Evolutionary conservation across 2,888 invertebrate genomes (phyloP).

Genomic region (Kuschelorhynchus macadamiae): DNA sequence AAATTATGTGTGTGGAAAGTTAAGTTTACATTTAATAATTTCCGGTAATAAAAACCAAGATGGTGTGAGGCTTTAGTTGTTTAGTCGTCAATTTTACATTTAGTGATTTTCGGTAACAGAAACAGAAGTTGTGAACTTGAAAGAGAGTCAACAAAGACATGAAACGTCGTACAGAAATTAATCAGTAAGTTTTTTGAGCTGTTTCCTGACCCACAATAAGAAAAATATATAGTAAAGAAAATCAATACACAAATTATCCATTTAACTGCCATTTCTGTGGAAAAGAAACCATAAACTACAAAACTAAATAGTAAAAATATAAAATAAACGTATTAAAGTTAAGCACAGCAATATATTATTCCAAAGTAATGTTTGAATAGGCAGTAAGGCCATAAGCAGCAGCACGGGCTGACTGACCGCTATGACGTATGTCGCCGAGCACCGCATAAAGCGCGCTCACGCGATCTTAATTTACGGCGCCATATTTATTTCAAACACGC

Average conservation of each 20-base stretch:
- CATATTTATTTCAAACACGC: slow-evolving; percentile 69
- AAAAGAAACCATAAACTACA: slow-evolving; percentile 12
- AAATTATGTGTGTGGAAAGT: too few species aligned
- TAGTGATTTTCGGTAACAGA: too few species aligned
- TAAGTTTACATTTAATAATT: too few species aligned
- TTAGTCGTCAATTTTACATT: too few species aligned
- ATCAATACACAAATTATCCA: neutral
- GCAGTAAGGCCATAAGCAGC: slow-evolving; percentile 38
- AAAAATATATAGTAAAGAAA: too few species aligned
- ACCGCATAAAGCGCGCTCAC: slow-evolving; percentile 67
- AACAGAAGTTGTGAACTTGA: too few species aligned
- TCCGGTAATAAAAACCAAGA: too few species aligned
- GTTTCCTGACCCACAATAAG: too few species aligned
- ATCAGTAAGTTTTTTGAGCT: too few species aligned
- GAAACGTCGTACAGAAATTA: too few species aligned
- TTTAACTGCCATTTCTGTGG: neutral
- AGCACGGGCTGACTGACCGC: slow-evolving; percentile 53
- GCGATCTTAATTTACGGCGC: slow-evolving; percentile 69
- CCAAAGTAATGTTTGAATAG: slow-evolving; percentile 44
- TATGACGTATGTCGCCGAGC: slow-evolving; percentile 65
- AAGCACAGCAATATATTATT: slow-evolving; percentile 39
- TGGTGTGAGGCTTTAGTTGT: too few species aligned
- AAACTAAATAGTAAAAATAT: slow-evolving; percentile 30
- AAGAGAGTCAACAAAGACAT: too few species aligned
- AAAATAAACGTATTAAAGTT: slow-evolving; percentile 33